Conservation (phyloP, 2,797 vertebrate genomes). For the Parotocinclus haroldoi region DNA sequence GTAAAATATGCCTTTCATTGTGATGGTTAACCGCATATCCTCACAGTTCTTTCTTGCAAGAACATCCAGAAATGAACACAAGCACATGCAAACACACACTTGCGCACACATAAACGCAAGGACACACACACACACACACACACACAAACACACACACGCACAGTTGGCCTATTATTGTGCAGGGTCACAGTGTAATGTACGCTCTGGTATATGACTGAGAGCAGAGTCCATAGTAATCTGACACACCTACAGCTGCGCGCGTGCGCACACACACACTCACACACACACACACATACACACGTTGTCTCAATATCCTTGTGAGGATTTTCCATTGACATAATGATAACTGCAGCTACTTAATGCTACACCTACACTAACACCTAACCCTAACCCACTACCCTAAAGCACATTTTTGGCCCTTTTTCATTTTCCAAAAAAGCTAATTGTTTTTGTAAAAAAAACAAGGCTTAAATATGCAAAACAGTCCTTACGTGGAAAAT, state of each 20-base stretch:
- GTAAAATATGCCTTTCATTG: no score
- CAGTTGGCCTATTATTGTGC: conserved; percentile 39
- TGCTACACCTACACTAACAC: not conserved
- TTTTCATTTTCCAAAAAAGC: no score
- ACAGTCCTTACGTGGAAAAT: no score
- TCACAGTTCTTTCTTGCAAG: no score
- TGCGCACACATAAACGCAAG: conserved; percentile 38
- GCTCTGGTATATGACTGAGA: conserved; percentile 51
- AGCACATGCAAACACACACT: conserved; percentile 9
- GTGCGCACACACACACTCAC: conserved; percentile 26
- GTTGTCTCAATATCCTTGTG: no score
- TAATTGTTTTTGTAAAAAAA: no score
- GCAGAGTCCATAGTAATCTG: conserved; percentile 46
- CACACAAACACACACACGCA: conserved; percentile 33
- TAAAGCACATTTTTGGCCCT: no score
- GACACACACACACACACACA: conserved; percentile 26
- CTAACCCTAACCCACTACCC: no score
- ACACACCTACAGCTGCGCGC: conserved; percentile 42
- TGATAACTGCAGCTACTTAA: no score
- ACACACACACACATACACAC: conserved; percentile 15
- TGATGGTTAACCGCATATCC: no score
- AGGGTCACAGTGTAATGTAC: conserved; percentile 48
- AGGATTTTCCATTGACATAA: no score
- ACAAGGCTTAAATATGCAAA: no score
- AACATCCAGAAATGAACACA: not conserved